phyloP scores from a whole-genome alignment of 2,113 vertebrate genomes.

The Nyctibius bracteatus region DNA sequence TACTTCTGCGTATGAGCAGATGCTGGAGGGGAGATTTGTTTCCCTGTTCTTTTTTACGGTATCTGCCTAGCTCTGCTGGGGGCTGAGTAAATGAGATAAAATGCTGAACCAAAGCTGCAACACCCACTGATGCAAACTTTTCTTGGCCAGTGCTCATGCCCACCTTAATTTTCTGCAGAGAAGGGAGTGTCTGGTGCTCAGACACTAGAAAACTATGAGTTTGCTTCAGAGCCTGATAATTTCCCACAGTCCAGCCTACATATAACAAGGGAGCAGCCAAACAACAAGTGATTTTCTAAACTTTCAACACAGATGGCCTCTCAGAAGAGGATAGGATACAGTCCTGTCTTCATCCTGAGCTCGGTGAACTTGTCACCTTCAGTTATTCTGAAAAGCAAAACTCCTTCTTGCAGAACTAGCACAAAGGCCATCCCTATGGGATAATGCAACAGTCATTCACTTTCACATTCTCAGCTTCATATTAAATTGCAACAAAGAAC shows the following conservation, averaged over 20 bases:
- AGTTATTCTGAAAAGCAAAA: neutral
- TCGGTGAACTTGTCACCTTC: neutral
- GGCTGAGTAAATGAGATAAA: slow-evolving; percentile 56
- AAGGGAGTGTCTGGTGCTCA: neutral
- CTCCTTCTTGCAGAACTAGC: neutral
- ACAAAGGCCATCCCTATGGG: neutral
- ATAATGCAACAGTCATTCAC: neutral
- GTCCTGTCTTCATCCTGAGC: neutral
- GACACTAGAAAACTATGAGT: neutral
- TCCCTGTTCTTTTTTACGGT: neutral
- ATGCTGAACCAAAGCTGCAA: slow-evolving; percentile 34
- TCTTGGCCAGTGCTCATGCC: slow-evolving; percentile 22
- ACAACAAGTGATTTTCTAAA: neutral
- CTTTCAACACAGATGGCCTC: neutral
- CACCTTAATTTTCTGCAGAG: slow-evolving; percentile 25
- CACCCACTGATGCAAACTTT: slow-evolving; percentile 41
- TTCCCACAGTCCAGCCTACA: neutral
- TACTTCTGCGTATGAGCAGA: slow-evolving; percentile 39
- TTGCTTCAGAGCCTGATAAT: neutral
- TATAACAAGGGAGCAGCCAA: neutral
- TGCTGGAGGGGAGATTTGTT: slow-evolving; percentile 46
- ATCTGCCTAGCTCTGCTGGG: slow-evolving; percentile 23
- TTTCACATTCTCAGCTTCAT: neutral
- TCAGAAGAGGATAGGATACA: neutral
- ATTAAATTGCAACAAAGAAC: neutral